Percentiles rank a stretch among this genome's conserved stretches.
phyloP scores from a whole-genome alignment of 2,888 invertebrate genomes.

The Lordiphosa fenestrarum region DNA sequence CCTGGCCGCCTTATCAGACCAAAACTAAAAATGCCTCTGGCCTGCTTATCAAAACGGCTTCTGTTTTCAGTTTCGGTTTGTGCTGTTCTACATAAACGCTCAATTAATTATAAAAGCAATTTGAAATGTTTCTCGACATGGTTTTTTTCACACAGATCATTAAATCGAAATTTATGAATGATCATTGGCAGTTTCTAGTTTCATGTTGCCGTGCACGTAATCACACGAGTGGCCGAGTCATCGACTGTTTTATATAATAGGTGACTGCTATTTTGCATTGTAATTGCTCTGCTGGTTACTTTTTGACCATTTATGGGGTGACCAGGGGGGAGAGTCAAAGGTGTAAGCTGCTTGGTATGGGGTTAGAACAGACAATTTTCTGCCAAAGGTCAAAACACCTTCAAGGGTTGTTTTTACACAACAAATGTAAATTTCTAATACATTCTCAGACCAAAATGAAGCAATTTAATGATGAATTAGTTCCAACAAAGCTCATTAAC shows the following conservation, averaged over 20 bases:
- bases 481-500: too few species aligned
- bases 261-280: slow-evolving; percentile 37
- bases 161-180: slow-evolving; percentile 65
- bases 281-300: slow-evolving; percentile 26
- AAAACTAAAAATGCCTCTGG: background rate
- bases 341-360: slow-evolving; percentile 10
- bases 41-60: slow-evolving; percentile 35
- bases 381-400: too few species aligned
- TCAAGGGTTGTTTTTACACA: too few species aligned
- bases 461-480: too few species aligned
- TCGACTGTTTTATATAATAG: slow-evolving; percentile 45
- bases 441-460: too few species aligned
- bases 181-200: slow-evolving; percentile 37
- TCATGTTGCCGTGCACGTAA: slow-evolving; percentile 34
- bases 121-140: slow-evolving; percentile 32
- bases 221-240: slow-evolving; percentile 20
- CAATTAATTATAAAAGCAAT: slow-evolving; percentile 58
- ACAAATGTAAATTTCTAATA: too few species aligned
- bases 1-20: slow-evolving; percentile 38
- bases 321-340: too few species aligned
- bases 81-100: slow-evolving; percentile 38
- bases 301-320: slow-evolving; percentile 25
- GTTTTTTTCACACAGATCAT: slow-evolving; percentile 32
- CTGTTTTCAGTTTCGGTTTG: slow-evolving; percentile 30
- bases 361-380: slow-evolving; percentile 29